Base-by-base conservation (phyloP, 1,140 invertebrate species). In the Drosophila repletoides region DNA sequence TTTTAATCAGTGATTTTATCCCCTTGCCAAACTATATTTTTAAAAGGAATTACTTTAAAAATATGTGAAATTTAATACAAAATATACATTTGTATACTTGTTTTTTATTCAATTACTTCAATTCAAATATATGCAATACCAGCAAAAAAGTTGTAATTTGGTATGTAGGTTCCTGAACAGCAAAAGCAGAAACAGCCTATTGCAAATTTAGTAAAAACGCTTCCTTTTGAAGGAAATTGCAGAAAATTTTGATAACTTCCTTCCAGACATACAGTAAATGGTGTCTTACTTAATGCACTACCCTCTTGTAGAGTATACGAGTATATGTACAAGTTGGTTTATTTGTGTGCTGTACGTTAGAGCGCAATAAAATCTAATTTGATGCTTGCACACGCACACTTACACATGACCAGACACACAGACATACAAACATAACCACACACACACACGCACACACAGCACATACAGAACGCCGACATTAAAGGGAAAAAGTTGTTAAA, bases 361-460 rank as follows among this genome's bases (percentile, higher is more conserved):
- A 70, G 49, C 64, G 70, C 41, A 84, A 84, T 84, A 84, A 77
- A 84, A 83, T 79, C 71, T 77, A 79, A 83, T 77, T 84, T 83
- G 70, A 77, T 77, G 70, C 56, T 71, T 51, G 59, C 52, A 48
- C 43, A 33, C 49, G 46, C 46, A 51, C 33, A 52, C 45, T 40
- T 6, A 28, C 34, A 31, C 9, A 49, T 19, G 34, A 22, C 24
- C n/a, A 52, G 29, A 31, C 29, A 1, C 22, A 46, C 28, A 15
- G 21, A 46, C 15, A 28, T 12, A 36, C 31, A 38, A n/a, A n/a
- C n/a, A n/a, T n/a, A n/a, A n/a, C n/a, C 22, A 41, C 29, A 31
- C n/a, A 52, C 36, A 31, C 29, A 1, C 22, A 46, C 28, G 15
- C 28, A 46, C 15, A 28, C 15, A 36, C 31, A 38, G 34, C 33